phyloP scores from a whole-genome alignment of 2,113 vertebrate genomes.

The Melanerpes formicivorus region DNA sequence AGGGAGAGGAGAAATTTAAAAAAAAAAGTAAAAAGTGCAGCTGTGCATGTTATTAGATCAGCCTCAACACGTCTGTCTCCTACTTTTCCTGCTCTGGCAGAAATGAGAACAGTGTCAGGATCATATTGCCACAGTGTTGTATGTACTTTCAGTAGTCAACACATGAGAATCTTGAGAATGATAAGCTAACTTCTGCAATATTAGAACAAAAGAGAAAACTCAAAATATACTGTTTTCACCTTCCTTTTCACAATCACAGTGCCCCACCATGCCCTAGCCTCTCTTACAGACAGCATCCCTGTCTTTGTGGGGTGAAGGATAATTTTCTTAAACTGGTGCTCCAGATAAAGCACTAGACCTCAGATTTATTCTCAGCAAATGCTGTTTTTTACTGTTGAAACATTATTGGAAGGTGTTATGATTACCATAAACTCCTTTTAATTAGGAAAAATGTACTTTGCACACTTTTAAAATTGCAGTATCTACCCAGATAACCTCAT shows the following conservation, averaged over 20 bases:
- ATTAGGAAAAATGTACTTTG: not conserved
- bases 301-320: not conserved
- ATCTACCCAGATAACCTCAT: slow-evolving; percentile 16
- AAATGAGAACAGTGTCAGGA: not conserved
- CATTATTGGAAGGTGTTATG: not conserved
- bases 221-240: not conserved
- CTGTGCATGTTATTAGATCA: not conserved
- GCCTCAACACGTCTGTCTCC: not conserved
- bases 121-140: not conserved
- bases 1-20: not conserved
- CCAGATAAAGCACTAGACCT: not conserved
- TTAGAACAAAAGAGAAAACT: not conserved
- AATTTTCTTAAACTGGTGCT: not conserved
- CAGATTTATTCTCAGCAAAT: not conserved
- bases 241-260: not conserved
- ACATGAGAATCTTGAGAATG: not conserved
- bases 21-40: not conserved
- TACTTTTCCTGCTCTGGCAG: not conserved
- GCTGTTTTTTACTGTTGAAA: not conserved
- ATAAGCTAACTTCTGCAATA: not conserved
- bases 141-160: not conserved
- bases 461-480: not conserved
- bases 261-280: not conserved
- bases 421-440: slow-evolving; percentile 11
- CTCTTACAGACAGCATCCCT: not conserved